Percentiles rank a stretch among this genome's conserved stretches.
Conservation (phyloP, 2,888 invertebrate genomes). For the Buathra laborator region DNA sequence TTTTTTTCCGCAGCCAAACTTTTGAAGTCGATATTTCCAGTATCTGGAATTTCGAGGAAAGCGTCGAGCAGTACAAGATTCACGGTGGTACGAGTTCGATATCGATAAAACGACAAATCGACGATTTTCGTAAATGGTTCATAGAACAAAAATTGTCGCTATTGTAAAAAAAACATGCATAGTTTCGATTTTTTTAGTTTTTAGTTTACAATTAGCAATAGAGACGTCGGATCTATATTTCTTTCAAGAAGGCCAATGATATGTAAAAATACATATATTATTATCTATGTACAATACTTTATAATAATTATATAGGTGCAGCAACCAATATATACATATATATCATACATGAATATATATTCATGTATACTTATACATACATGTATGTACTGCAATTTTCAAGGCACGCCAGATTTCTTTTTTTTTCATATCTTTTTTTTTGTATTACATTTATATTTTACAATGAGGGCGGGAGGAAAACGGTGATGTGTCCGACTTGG, state of each 20-base stretch:
- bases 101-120: conserved; percentile 89
- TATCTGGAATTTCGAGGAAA: conserved; percentile 91
- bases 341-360: conserved; percentile 81
- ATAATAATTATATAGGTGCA: conserved; percentile 82
- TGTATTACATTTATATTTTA: conserved; percentile 72
- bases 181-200: background rate
- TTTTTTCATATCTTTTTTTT: too few species aligned
- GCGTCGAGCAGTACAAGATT: conserved; percentile 92
- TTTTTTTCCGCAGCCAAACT: conserved; percentile 1
- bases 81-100: conserved; percentile 90
- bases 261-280: conserved; percentile 85
- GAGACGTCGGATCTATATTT: conserved; percentile 74
- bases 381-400: conserved; percentile 82
- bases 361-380: conserved; percentile 79
- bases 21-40: conserved; percentile 89
- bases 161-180: background rate
- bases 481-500: conserved; percentile 60
- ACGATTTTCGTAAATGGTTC: conserved; percentile 81
- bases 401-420: conserved; percentile 84
- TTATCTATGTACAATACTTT: conserved; percentile 84
- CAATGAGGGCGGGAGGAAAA: conserved; percentile 55
- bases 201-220: conserved; percentile 54
- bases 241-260: conserved; percentile 83
- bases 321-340: conserved; percentile 84
- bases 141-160: background rate